Percentiles rank a stretch among this genome's conserved stretches.
These are phyloP conservation scores for Lagorchestes hirsutus DNA, from an alignment of 2,797 vertebrate species.

Conservation along the genomic window DNA sequence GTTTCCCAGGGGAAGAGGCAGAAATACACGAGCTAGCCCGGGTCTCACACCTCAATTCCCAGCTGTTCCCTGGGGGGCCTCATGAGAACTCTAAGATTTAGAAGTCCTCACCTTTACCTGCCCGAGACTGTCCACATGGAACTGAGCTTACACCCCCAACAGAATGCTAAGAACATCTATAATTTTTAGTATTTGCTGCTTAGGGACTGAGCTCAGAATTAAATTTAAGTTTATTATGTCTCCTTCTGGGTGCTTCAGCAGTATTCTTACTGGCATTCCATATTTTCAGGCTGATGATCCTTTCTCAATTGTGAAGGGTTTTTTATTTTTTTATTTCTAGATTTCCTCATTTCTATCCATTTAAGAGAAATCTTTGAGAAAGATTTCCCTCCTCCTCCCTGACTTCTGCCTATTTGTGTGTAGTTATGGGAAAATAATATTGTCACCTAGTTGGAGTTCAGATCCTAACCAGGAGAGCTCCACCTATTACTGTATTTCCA, in stretches of 20 bases:
- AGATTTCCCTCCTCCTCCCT: not conserved
- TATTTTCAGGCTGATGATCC: not conserved
- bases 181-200: not conserved
- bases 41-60: too few species aligned
- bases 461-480: conserved; percentile 72
- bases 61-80: too few species aligned
- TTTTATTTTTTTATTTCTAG: not conserved
- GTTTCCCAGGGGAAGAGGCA: too few species aligned
- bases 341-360: not conserved
- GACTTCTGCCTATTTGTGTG: conserved; percentile 59
- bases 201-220: conserved; percentile 17
- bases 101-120: too few species aligned
- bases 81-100: too few species aligned
- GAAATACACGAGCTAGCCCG: too few species aligned
- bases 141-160: too few species aligned
- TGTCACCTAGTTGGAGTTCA: conserved; percentile 86
- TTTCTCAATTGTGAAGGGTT: not conserved
- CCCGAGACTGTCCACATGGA: too few species aligned
- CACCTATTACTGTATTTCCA: conserved; percentile 39
- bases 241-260: not conserved
- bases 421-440: conserved; percentile 82
- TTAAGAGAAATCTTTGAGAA: not conserved
- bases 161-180: not conserved
- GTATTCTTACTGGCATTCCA: not conserved
- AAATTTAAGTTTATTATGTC: not conserved